These are phyloP conservation scores for Dioctria linearis DNA, from an alignment of 2,888 invertebrate genomes.

Conservation along the genomic window DNA sequence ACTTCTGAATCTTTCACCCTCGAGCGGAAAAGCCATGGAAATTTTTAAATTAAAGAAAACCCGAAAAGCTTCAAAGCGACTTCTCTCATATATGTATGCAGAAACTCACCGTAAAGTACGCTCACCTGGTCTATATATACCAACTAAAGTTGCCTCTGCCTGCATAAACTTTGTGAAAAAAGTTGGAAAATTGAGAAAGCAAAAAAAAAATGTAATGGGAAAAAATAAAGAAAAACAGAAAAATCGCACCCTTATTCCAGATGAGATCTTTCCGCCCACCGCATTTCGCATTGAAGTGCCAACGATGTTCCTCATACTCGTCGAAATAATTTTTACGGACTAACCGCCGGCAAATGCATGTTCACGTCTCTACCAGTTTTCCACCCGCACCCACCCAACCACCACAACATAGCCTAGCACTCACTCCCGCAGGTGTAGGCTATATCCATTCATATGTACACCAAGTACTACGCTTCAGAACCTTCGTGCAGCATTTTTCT, in stretches of 20 bases:
- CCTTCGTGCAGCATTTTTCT: slow-evolving; percentile 30
- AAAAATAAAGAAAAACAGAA: neutral
- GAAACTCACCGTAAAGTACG: neutral
- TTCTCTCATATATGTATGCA: neutral
- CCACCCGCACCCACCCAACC: slow-evolving; percentile 1
- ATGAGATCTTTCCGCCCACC: slow-evolving; percentile 17
- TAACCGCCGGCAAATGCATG: slow-evolving; percentile 2
- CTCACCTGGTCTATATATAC: neutral
- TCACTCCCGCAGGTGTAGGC: neutral
- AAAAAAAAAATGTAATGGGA: slow-evolving; percentile 15
- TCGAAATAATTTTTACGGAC: slow-evolving; percentile 5
- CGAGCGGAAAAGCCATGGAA: neutral
- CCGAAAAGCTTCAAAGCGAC: neutral
- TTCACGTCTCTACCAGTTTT: slow-evolving; percentile 9
- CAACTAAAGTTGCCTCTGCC: neutral
- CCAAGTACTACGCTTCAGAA: neutral
- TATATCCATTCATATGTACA: neutral
- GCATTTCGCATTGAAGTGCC: slow-evolving; percentile 38
- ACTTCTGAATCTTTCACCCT: neutral
- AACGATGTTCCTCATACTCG: slow-evolving; percentile 24
- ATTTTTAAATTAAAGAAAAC: slow-evolving; percentile 38
- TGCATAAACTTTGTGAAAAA: slow-evolving; percentile 12
- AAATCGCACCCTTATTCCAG: slow-evolving; percentile 4
- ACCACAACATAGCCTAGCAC: no score
- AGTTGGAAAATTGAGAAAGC: slow-evolving; percentile 13